phyloP scores from a whole-genome alignment of 2,113 vertebrate genomes.

The Halcyon malimbica region DNA sequence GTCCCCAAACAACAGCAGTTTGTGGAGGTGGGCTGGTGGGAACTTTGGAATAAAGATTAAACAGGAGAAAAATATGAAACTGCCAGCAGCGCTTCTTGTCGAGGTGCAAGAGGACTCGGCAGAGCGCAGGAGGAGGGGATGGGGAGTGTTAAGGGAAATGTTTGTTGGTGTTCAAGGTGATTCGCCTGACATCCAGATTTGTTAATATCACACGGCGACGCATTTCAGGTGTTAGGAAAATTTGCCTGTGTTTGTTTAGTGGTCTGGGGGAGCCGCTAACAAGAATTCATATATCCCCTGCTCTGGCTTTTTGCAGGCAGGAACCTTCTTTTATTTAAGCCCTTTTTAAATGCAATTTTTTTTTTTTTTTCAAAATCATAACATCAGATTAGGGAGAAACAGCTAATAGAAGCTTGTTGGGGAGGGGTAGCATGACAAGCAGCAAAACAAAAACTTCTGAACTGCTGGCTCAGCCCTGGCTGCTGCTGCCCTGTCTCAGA shows the following conservation, averaged over 20 bases:
- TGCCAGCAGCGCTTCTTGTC: fast-evolving
- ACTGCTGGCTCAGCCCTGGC: neutral
- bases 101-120: neutral
- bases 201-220: fast-evolving
- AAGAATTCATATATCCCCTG: neutral
- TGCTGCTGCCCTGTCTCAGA: fast-evolving
- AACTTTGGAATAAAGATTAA: neutral
- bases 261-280: neutral
- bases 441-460: neutral
- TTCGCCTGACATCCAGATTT: neutral
- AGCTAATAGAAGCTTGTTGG: neutral
- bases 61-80: neutral
- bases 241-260: neutral
- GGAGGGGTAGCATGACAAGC: neutral
- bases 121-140: neutral
- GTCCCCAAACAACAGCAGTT: neutral
- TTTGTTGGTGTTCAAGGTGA: neutral
- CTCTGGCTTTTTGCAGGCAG: neutral
- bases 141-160: neutral
- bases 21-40: neutral
- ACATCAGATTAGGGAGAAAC: neutral
- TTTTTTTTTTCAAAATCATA: neutral
- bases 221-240: neutral
- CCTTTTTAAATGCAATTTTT: neutral
- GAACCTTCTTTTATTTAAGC: neutral